Conservation (phyloP, 2,888 invertebrate genomes). For the Sicus ferrugineus region DNA sequence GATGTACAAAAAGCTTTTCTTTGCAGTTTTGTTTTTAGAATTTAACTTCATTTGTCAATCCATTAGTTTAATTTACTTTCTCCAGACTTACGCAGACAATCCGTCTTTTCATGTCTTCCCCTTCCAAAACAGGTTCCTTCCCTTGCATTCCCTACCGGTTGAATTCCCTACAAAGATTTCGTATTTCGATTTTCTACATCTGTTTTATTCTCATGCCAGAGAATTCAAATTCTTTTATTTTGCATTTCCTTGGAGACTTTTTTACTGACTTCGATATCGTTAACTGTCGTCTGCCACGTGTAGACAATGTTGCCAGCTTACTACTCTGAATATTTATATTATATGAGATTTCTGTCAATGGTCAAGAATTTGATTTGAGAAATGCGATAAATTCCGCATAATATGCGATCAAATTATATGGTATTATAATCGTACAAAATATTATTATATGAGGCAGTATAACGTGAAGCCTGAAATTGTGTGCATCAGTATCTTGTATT, state of each 20-base stretch:
- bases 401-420: too few relatives aligned
- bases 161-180: too few relatives aligned
- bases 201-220: background rate
- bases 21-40: background rate
- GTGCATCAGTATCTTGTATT: too few relatives aligned
- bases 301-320: background rate
- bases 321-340: background rate
- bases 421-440: too few relatives aligned
- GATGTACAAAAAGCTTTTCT: too few relatives aligned
- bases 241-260: slow-evolving; percentile 35
- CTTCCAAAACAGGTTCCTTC: too few relatives aligned
- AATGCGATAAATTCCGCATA: too few relatives aligned
- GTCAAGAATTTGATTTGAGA: too few relatives aligned
- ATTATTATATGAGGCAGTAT: background rate
- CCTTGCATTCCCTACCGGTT: background rate
- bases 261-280: slow-evolving; percentile 5
- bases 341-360: too few relatives aligned
- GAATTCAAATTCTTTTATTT: slow-evolving; percentile 16
- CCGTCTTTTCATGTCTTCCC: background rate
- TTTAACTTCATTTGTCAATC: background rate
- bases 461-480: background rate
- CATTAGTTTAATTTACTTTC: slow-evolving; percentile 15
- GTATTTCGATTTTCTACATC: too few relatives aligned
- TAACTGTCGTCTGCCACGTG: background rate
- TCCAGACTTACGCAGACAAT: background rate